phyloP scores from a whole-genome alignment of 2,113 vertebrate species.

The Aplodontia rufa region DNA sequence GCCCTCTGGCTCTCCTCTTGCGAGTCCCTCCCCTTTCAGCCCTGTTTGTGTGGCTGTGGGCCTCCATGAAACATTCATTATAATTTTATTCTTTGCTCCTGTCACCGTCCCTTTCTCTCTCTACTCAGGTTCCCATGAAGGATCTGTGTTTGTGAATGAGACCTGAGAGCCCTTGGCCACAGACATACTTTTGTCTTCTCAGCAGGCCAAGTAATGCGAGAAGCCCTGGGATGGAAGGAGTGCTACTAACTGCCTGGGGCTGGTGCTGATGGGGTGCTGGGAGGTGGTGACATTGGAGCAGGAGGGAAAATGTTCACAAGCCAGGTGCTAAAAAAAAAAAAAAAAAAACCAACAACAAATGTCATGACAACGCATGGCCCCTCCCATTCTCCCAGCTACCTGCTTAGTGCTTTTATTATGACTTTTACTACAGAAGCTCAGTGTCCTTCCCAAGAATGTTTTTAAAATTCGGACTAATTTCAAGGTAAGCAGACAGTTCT shows the following conservation, averaged over 20 bases:
- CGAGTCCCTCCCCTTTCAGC: not conserved
- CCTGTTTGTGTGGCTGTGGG: not conserved
- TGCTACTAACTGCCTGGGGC: not conserved
- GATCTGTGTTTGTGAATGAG: conserved; percentile 56
- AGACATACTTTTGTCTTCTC: conserved; percentile 50
- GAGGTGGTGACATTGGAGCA: not conserved
- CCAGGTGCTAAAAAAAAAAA: not conserved
- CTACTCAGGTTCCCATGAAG: conserved; percentile 30
- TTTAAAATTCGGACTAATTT: not conserved
- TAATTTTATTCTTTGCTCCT: conserved; percentile 39
- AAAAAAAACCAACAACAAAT: too few species aligned
- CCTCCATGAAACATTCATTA: conserved; percentile 53
- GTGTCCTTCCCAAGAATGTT: not conserved
- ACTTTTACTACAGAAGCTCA: not conserved
- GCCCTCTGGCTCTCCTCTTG: not conserved
- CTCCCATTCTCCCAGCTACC: not conserved
- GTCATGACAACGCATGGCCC: not conserved
- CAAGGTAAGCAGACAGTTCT: not conserved
- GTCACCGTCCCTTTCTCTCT: not conserved
- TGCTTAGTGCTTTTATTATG: not conserved
- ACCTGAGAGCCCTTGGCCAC: conserved; percentile 61
- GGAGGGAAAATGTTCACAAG: not conserved
- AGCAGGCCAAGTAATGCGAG: conserved; percentile 27
- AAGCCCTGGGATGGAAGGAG: not conserved
- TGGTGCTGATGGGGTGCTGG: not conserved